Base-by-base conservation (phyloP, 2,888 invertebrate species). In the Xestia ashworthii region DNA sequence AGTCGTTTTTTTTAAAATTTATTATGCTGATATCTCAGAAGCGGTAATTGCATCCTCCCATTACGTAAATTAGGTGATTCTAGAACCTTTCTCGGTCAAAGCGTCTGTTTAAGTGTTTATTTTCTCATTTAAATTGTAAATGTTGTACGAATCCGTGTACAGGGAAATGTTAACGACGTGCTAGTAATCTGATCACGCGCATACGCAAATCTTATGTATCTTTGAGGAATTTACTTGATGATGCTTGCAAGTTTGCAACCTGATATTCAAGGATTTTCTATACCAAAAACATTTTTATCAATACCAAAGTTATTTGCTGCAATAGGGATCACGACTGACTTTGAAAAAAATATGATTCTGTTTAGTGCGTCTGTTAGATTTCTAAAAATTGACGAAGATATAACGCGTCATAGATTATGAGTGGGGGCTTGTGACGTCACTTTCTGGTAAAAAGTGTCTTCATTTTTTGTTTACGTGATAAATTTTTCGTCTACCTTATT, bases 121-220 rank as follows among this genome's bases (percentile, higher is more conserved):
- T 71, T 71, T 58, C 55, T 71, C 22, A 80, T 81, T 76, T 81
- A 76, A 80, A 76, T 67, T 80, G 76, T 80, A 68, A 71, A 81
- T 76, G 6, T 75, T 44, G 16, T 16, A 48, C 60, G 22, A 76
- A 80, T 80, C 71, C 44, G 44, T 62, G 71, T 74, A 44, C 14
- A 76, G 62, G 11, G 48, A 76, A 53, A 76, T 75, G 75, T 62
- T 19, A 71, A 62, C 50, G 50, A 66, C 22, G 44, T 70, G 69
- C 48, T 44, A 53, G 74, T 70, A 74, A 73, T 73, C 53, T 65
- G 65, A 22, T 75, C 80, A 69, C 25, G 55, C 69, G 65, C 80
- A 80, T 32, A 65, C 44, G 46, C 5, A 79, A 16, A 32, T 38
- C 62, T 77, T 60, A 53, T 12, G 38, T 38, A 32, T 48, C n/a